Conservation (phyloP, 2,797 vertebrate genomes). For the Danio choprae region DNA sequence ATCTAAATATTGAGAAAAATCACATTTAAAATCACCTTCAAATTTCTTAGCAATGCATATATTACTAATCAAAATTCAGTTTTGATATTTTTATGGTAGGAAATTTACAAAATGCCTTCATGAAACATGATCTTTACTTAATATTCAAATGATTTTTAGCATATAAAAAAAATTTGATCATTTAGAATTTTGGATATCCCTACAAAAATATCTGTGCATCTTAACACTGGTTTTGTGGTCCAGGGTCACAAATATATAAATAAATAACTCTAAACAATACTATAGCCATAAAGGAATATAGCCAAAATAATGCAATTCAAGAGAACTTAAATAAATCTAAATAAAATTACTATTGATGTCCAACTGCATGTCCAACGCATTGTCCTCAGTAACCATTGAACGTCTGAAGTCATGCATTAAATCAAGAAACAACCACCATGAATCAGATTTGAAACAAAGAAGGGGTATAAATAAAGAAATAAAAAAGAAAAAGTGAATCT, state of each 20-base stretch:
- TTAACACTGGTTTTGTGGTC: too few relatives aligned
- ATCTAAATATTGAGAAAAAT: too few relatives aligned
- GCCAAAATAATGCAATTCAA: constrained; percentile 15
- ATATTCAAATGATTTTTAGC: too few relatives aligned
- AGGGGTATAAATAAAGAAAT: not conserved
- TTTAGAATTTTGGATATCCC: too few relatives aligned
- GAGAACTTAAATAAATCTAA: not conserved
- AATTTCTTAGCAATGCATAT: too few relatives aligned
- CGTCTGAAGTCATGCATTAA: constrained; percentile 28
- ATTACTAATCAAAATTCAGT: too few relatives aligned
- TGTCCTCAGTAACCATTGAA: constrained; percentile 28
- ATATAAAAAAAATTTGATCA: too few relatives aligned
- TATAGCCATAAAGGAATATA: not conserved
- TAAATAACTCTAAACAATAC: not conserved
- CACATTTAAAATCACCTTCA: too few relatives aligned
- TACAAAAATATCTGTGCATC: too few relatives aligned
- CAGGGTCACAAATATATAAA: not conserved
- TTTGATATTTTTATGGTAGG: too few relatives aligned
- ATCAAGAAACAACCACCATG: constrained; percentile 39
- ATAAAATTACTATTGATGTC: constrained; percentile 25
- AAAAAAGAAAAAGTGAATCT: constrained; percentile 17
- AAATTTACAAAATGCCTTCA: too few relatives aligned
- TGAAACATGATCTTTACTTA: too few relatives aligned
- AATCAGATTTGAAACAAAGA: constrained; percentile 29
- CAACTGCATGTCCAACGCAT: constrained; percentile 36